phyloP scores from a whole-genome alignment of 2,888 invertebrate species.

The Notodonta ziczac region DNA sequence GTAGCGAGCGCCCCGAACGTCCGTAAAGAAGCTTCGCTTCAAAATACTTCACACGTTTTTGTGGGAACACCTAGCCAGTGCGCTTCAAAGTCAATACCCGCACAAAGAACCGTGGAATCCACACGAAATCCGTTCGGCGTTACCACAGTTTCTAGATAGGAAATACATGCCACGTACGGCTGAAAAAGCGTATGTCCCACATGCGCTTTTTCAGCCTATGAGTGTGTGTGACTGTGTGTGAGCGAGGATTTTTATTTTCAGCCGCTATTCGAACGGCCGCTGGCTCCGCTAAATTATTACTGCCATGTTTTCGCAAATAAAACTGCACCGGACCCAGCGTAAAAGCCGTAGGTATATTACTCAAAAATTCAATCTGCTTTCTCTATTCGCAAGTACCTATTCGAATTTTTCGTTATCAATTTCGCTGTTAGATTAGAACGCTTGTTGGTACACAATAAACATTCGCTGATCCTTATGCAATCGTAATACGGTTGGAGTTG shows the following conservation, averaged over 20 bases:
- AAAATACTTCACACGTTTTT: slow-evolving; percentile 3
- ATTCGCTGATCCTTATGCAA: slow-evolving; percentile 21
- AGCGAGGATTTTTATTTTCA: slow-evolving; percentile 30
- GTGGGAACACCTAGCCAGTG: slow-evolving; percentile 9
- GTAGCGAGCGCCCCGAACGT: too few relatives aligned
- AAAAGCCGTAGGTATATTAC: slow-evolving; percentile 47
- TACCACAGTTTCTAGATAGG: slow-evolving; percentile 39
- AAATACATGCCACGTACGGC: slow-evolving; percentile 33
- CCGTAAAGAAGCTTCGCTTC: too few relatives aligned
- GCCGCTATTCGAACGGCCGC: slow-evolving; percentile 36
- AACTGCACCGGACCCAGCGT: slow-evolving; percentile 44
- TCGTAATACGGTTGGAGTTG: slow-evolving; percentile 43
- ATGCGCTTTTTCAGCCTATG: too few relatives aligned
- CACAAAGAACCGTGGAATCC: slow-evolving; percentile 52
- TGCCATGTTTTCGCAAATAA: slow-evolving; percentile 55
- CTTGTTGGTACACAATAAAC: slow-evolving; percentile 11
- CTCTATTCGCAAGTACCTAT: slow-evolving; percentile 39
- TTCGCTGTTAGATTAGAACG: slow-evolving; percentile 37
- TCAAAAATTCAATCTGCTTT: slow-evolving; percentile 59
- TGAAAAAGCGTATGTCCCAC: slow-evolving; percentile 28
- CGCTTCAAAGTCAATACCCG: slow-evolving; percentile 50
- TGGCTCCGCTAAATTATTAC: slow-evolving; percentile 55
- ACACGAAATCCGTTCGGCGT: slow-evolving; percentile 54
- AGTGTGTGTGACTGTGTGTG: slow-evolving; percentile 5
- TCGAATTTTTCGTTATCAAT: slow-evolving; percentile 55